Evolutionary conservation across 2,113 vertebrate genomes (phyloP).

Genomic region (Chloebia gouldiae): DNA sequence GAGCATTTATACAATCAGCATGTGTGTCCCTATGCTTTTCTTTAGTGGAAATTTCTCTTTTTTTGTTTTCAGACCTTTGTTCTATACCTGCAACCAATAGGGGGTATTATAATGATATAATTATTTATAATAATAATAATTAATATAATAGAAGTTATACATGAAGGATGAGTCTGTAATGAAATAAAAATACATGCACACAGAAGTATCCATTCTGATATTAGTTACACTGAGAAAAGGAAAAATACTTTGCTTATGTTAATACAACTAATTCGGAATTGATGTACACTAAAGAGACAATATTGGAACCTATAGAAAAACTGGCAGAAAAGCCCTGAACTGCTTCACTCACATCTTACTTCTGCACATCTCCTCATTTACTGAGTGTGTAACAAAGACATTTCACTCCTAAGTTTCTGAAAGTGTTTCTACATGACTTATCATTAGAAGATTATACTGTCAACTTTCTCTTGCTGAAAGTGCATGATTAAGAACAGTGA

Average conservation of each 20-base stretch:
- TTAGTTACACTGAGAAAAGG: background rate
- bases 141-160: background rate
- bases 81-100: background rate
- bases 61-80: background rate
- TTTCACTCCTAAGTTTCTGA: background rate
- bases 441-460: constrained; percentile 25
- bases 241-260: background rate
- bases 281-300: background rate
- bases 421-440: constrained; percentile 13
- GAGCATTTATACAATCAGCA: background rate
- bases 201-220: background rate
- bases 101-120: background rate
- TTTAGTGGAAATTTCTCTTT: background rate
- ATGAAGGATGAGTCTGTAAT: background rate
- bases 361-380: background rate
- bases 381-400: background rate
- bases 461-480: constrained; percentile 22
- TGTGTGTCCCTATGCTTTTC: background rate
- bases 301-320: background rate
- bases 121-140: background rate
- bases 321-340: background rate
- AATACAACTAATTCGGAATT: background rate
- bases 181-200: background rate
- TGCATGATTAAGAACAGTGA: background rate
- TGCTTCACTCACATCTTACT: background rate